Conservation (phyloP, 2,113 vertebrate species). For the Mohoua ochrocephala region DNA sequence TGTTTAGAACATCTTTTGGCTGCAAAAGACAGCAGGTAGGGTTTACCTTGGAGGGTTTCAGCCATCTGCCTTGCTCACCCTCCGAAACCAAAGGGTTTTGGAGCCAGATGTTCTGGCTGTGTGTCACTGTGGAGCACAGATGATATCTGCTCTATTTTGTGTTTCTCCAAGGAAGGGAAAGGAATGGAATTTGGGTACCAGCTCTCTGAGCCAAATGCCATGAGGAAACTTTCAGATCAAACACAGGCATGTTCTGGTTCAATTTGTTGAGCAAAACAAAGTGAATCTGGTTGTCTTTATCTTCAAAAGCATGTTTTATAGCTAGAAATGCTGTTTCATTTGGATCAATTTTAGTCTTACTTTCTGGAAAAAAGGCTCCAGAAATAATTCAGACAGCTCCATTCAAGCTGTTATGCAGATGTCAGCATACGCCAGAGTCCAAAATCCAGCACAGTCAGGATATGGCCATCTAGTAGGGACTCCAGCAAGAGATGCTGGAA, state of each 20-base stretch:
- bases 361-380: conserved; percentile 23
- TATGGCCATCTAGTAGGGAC: background rate
- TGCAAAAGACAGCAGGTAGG: background rate
- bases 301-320: conserved; percentile 22
- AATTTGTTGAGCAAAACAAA: background rate
- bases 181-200: background rate
- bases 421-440: background rate
- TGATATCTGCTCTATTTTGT: background rate
- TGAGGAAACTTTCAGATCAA: background rate
- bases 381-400: background rate
- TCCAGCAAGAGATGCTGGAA: conserved; percentile 21
- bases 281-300: background rate
- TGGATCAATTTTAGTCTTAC: background rate
- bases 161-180: background rate
- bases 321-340: background rate
- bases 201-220: background rate
- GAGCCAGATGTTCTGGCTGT: background rate
- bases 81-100: background rate
- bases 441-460: conserved; percentile 10
- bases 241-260: background rate
- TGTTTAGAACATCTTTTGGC: background rate
- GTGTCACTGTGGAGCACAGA: background rate
- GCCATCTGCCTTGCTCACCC: background rate
- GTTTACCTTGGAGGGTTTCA: background rate
- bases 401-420: conserved; percentile 39